Evolutionary conservation across 1,140 invertebrate species (phyloP), one percentile per base, ranked within the genome.

Genomic region (Papilio aristodemus): DNA sequence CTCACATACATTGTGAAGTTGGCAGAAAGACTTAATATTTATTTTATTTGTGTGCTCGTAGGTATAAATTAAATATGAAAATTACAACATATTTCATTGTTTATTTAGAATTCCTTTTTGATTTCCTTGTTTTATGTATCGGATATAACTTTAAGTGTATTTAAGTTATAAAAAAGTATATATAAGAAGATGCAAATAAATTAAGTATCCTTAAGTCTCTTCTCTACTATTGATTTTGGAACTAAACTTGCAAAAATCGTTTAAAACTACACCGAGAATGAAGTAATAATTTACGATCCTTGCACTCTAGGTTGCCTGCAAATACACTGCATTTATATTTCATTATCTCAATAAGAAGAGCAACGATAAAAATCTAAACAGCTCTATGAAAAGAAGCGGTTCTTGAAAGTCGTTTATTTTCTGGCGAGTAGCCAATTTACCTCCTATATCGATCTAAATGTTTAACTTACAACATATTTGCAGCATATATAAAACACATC

Each of bases 401-500:
- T 54, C 11, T 11, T 10, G 17, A 54, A 54, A 22, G 22, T 54
- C 46, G 46, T 25, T 54, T 22, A 54, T 54, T 25, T 13, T 54
- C 46, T 54, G 46, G 46, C 46, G 5, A 11, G 11, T 19, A 10
- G 46, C 46, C 46, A 54, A 19, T 22, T 54, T 1, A 54, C 22
- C 6, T 32, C 27, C 27, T 43, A 13, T 1, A 54, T 22, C 19
- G 5, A 22, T 25, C 17, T 17, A 54, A 22, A 22, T 22, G 1
- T 50, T 54, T 54, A 54, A 54, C 19, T 54, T 54, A 54, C 19
- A 22, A 4, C 46, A 22, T 54, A 54, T 54, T 54, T 54, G 27
- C 27, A 32, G 27, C 8, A 54, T 1, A 25, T 19, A 54, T 11
- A 54, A 54, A 46, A 25, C 19, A 54, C 11, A 22, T 13, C 4